Evolutionary conservation across 2,888 invertebrate genomes (phyloP), one percentile per base, ranked within the genome.

Genomic region (Norana najaformis): DNA sequence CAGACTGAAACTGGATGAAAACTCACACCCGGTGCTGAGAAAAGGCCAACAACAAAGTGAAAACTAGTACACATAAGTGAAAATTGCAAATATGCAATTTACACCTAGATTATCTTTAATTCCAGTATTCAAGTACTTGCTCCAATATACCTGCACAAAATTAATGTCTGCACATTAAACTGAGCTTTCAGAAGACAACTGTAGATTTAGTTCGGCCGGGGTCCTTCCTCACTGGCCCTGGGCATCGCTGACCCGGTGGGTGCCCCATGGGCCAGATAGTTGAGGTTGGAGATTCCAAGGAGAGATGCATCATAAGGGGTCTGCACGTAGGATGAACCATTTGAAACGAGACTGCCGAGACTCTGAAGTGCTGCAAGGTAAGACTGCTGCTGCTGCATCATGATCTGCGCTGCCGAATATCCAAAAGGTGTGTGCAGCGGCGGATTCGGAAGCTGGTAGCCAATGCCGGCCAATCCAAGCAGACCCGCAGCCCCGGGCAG

Each of bases 321-420:
- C 36, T 85, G 85, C 18, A 20, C n/a, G 85, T 13, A 85, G 85
- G 85, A 13, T 35, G 37, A 3, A 5, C 85, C 37, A 23, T 16
- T 35, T 35, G 85, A 35, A 0, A 85, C 37, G 13, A 85, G 85
- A 23, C 85, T 85, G 85, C 37, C 35, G n/a, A 85, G 37, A 5
- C 36, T 35, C 85, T 85, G 85, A 3, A 85, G 85, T 20, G 36
- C 37, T 11, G 85, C 85, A 36, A 85, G 14, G 36, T 85, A 85
- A 13, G 85, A 37, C 85, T 85, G 85, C 85, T 85, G 83, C 35
- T 83, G 85, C 85, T 85, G 85, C 85, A 85, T 35, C 85, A 85
- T 30, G 30, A 69, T 69, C 69, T 69, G 85, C 2, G 85, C 35
- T 8, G 85, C 85, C 20, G 85, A 37, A 85, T 85, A 85, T 23